Evolutionary conservation across 2,797 vertebrate species (phyloP), one percentile per base, ranked within the genome.

Genomic region (Lepilemur septentrionalis): DNA sequence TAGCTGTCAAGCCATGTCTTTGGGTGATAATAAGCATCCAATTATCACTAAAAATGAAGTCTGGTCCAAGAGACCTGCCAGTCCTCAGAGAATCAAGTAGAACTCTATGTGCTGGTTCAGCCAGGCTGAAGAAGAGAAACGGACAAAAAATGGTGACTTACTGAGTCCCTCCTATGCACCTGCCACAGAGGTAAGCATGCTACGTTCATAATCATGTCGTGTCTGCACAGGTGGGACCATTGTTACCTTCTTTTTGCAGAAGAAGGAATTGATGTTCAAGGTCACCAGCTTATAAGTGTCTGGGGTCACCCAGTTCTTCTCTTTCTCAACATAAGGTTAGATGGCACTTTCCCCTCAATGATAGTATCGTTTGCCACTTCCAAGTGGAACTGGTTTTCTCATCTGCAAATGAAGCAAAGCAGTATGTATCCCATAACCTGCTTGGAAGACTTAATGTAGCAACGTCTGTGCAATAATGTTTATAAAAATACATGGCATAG

Each of bases 21-120:
- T 73, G 18, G 81, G 94, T 96, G 94, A 85, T 81, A 96, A 81
- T 48, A 96, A 91, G 89, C 78, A 81, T 85, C 91, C 94, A 94
- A 63, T 96, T 93, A 95, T 93, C 93, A 65, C 69, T 82, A 69
- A 85, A 88, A 95, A 48, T 85, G 69, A 41, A 94, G 75, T 72
- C 73, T 59, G 32, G 28, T 20, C 72, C 81, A 92, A 55, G 84
- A 43, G 32, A 80, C 25, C 75, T 84, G 84, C 35, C 57, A 80
- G 59, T 89, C 41, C 75, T 79, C 17, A 2, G 28, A 78, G 73
- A 93, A 43, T 82, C 80, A 43, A 15, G 35, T 12, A 79, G 90
- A 92, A 78, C 50, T 84, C 57, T 79, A 0, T 22, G 38, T 65
- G 38, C 38, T 22, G 28, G 13, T 59, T 38, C 4, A 82, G 82